Conservation (phyloP, 1,140 invertebrate species). For the Hesperophylax magnus region DNA sequence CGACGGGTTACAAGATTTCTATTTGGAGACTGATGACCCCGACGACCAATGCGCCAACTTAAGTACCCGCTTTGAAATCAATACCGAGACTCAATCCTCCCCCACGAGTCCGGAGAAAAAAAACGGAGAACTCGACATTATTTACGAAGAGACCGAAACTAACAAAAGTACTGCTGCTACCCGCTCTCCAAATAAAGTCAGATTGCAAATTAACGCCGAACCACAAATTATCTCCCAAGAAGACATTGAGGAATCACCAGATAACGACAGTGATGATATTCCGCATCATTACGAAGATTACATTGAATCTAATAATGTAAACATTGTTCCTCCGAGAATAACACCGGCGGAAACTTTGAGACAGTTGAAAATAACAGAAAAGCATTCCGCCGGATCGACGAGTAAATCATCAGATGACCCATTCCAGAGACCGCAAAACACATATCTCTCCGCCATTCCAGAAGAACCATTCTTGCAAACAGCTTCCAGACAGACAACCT, state of each 20-base stretch:
- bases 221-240: constrained; percentile 10
- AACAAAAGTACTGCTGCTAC: background rate
- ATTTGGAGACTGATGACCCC: background rate
- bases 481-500: too few species aligned
- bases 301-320: background rate
- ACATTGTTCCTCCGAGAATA: constrained; percentile 6
- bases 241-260: background rate
- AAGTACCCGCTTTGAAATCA: constrained; percentile 23
- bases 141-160: background rate
- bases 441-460: background rate
- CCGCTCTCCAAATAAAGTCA: background rate
- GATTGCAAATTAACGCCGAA: constrained; percentile 16
- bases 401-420: background rate
- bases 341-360: constrained; percentile 33
- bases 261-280: constrained; percentile 13
- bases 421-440: background rate
- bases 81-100: background rate
- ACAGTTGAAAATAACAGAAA: constrained; percentile 10
- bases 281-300: background rate
- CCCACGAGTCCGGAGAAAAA: background rate
- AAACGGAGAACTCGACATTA: background rate
- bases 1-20: constrained; percentile 7
- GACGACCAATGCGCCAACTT: constrained; percentile 33
- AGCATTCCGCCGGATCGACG: background rate
- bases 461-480: too few species aligned